A percentile compares a stretch with the other conserved stretches of the same genome.
Conservation (phyloP, 2,113 vertebrate genomes). For the Calypte anna region DNA sequence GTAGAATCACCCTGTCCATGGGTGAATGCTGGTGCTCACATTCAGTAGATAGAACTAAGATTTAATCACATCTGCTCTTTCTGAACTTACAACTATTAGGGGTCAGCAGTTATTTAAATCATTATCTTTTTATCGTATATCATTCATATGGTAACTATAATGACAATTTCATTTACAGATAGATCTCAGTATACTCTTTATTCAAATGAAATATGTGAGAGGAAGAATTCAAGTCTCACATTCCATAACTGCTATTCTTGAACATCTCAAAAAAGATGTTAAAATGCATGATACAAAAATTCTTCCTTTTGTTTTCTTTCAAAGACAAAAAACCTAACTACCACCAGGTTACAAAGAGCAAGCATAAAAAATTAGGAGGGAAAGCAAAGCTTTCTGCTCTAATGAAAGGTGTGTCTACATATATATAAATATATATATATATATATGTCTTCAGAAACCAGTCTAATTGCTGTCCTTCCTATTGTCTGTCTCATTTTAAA, state of each 20-base stretch:
- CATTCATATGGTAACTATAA: not conserved
- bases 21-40: rapidly evolving
- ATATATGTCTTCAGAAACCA: not conserved
- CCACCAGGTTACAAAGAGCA: not conserved
- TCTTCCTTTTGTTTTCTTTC: not conserved
- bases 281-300: not conserved
- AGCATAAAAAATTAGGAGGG: not conserved
- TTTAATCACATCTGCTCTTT: not conserved
- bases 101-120: not conserved
- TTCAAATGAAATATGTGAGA: not conserved
- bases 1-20: not conserved
- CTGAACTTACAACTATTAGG: not conserved
- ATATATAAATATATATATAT: too few relatives aligned
- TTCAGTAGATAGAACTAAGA: not conserved
- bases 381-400: not conserved
- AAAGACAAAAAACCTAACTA: not conserved
- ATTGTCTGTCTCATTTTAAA: not conserved
- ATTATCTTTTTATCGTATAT: not conserved
- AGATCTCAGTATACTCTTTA: not conserved
- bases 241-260: not conserved
- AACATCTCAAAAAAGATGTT: not conserved
- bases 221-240: not conserved
- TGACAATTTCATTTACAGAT: not conserved
- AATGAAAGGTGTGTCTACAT: not conserved
- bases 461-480: not conserved